phyloP scores from a whole-genome alignment of 2,888 invertebrate genomes.

The Lucinisca nassula region DNA sequence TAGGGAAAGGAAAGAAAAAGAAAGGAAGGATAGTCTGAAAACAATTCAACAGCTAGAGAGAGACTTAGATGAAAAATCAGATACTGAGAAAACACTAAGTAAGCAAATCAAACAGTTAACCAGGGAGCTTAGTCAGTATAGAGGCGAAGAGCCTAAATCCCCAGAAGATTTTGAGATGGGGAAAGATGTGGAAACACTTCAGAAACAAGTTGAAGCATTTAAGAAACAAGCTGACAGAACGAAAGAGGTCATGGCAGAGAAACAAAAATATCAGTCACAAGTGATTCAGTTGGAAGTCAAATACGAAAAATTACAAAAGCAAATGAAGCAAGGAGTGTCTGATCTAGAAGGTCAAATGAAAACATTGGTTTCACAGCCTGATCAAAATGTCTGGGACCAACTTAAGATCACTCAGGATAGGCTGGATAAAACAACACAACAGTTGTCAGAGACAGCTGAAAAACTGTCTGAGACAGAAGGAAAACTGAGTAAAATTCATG shows the following conservation, averaged over 20 bases:
- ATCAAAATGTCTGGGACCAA: slow-evolving; percentile 63
- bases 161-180: slow-evolving; percentile 64
- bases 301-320: slow-evolving; percentile 58
- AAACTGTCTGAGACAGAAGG: slow-evolving; percentile 62
- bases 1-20: slow-evolving; percentile 61
- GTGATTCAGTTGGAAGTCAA: slow-evolving; percentile 62
- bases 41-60: slow-evolving; percentile 62
- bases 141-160: slow-evolving; percentile 19
- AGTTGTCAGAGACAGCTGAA: slow-evolving; percentile 70
- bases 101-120: slow-evolving; percentile 65
- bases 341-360: slow-evolving; percentile 63
- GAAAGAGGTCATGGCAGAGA: slow-evolving; percentile 64
- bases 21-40: slow-evolving; percentile 53
- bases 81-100: slow-evolving; percentile 48
- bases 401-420: slow-evolving; percentile 71
- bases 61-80: slow-evolving; percentile 55
- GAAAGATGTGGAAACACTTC: slow-evolving; percentile 63
- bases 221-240: slow-evolving; percentile 63
- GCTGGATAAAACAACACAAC: slow-evolving; percentile 74
- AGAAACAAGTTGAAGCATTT: slow-evolving; percentile 62
- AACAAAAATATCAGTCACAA: slow-evolving; percentile 67
- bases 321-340: slow-evolving; percentile 59
- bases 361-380: slow-evolving; percentile 42
- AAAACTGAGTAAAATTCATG: slow-evolving; percentile 56
- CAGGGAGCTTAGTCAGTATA: slow-evolving; percentile 52